phyloP scores from a whole-genome alignment of 2,888 invertebrate species.

The Ichneumon xanthorius region DNA sequence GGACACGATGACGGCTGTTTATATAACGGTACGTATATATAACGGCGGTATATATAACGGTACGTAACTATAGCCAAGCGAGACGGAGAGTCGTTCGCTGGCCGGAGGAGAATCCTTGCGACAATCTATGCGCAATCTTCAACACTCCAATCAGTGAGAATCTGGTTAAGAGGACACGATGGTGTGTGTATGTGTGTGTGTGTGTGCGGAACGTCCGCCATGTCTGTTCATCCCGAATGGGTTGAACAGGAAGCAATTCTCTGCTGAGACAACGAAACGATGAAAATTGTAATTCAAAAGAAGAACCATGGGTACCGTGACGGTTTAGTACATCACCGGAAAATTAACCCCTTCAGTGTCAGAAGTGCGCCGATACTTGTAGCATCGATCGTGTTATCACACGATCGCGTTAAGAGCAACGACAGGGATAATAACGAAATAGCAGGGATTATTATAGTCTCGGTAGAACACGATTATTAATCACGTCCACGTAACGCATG shows the following conservation, averaged over 20 bases:
- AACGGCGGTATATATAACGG: neutral
- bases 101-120: constrained; percentile 17
- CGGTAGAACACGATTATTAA: neutral
- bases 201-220: neutral
- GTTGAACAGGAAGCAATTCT: constrained; percentile 55
- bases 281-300: constrained; percentile 48
- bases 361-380: no score
- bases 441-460: neutral
- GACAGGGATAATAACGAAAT: neutral
- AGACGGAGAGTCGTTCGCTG: neutral
- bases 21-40: no score
- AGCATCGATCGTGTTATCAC: no score
- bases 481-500: neutral
- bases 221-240: constrained; percentile 11
- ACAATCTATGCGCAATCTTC: constrained; percentile 70
- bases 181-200: neutral
- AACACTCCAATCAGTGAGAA: constrained; percentile 67
- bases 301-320: neutral
- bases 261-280: constrained; percentile 31
- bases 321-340: neutral
- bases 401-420: no score
- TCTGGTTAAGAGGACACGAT: constrained; percentile 12
- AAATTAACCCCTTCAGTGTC: neutral
- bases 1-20: neutral
- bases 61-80: neutral